These are phyloP conservation scores for Acyrthosiphon pisum DNA, from an alignment of 1,140 invertebrate genomes.

Conservation along the genomic window DNA sequence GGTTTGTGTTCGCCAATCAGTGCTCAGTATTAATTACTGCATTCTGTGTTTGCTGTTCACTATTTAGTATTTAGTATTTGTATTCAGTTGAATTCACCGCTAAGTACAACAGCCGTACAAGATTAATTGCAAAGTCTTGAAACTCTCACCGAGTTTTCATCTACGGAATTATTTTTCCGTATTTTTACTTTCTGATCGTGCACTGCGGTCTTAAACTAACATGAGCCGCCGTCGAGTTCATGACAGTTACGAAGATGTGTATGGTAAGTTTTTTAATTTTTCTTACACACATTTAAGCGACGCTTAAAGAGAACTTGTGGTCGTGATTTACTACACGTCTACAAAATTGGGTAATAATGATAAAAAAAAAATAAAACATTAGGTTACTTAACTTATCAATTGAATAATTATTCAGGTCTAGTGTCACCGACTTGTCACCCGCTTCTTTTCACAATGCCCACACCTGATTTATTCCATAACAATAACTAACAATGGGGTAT, in stretches of 20 bases:
- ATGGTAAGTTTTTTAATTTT: slow-evolving; percentile 11
- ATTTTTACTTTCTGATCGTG: background rate
- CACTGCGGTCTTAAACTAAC: background rate
- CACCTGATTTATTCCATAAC: background rate
- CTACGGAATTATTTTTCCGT: background rate
- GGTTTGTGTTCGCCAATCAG: background rate
- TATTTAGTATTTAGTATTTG: background rate
- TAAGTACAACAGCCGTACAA: no score
- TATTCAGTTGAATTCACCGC: background rate
- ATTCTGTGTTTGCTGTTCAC: background rate
- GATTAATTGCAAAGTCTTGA: no score
- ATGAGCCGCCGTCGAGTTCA: slow-evolving; percentile 52
- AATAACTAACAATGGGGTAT: no score
- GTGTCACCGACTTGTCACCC: background rate
- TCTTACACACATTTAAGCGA: background rate
- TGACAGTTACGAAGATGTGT: slow-evolving; percentile 42
- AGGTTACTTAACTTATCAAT: no score
- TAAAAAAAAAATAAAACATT: background rate
- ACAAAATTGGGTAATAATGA: background rate
- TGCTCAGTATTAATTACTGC: background rate
- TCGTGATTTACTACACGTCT: background rate
- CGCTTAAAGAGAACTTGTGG: background rate
- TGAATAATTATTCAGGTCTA: background rate
- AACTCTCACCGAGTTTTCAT: no score
- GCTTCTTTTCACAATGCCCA: background rate